Conservation (phyloP, 2,888 invertebrate genomes). For the Adela reaumurella region DNA sequence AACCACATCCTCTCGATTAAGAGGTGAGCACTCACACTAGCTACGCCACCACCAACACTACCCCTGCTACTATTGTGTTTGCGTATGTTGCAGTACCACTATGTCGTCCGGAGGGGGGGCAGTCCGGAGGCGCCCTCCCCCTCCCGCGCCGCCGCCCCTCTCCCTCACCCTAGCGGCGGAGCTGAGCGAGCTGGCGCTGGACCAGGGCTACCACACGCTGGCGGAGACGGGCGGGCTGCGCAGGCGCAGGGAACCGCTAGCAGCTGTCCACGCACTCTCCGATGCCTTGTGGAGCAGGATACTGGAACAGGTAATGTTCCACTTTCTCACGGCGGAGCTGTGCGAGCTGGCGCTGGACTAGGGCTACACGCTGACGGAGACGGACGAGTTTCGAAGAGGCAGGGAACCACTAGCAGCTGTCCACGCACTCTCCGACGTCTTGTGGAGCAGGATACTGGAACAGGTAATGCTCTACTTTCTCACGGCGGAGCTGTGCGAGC, state of each 20-base stretch:
- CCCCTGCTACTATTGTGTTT: too few species aligned
- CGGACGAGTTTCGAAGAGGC: slow-evolving; percentile 49
- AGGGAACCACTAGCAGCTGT: slow-evolving; percentile 19
- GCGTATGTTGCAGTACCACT: slow-evolving; percentile 15
- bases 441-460: slow-evolving; percentile 36
- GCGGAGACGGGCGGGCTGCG: slow-evolving; percentile 61
- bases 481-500: slow-evolving; percentile 47
- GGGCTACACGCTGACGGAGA: slow-evolving; percentile 73
- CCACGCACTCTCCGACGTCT: slow-evolving; percentile 29
- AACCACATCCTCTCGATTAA: too few species aligned
- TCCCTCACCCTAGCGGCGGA: slow-evolving; percentile 42
- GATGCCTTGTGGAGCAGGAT: slow-evolving; percentile 44
- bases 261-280: slow-evolving; percentile 18
- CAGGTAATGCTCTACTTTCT: slow-evolving; percentile 29
- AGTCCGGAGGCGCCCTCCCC: slow-evolving; percentile 38
- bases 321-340: slow-evolving; percentile 42
- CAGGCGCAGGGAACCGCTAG: slow-evolving; percentile 25
- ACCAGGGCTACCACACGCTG: slow-evolving; percentile 79
- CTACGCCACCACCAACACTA: too few species aligned
- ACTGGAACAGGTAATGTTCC: slow-evolving; percentile 19
- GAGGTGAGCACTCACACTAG: too few species aligned
- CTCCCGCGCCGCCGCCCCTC: slow-evolving; percentile 46
- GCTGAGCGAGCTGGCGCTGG: slow-evolving; percentile 61
- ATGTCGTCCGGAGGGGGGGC: slow-evolving; percentile 42
- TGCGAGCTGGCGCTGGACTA: slow-evolving; percentile 69